Percentiles rank a stretch among this genome's conserved stretches.
These are phyloP conservation scores for Solenopsis fugax DNA, from an alignment of 1,140 invertebrate species.

Conservation along the genomic window DNA sequence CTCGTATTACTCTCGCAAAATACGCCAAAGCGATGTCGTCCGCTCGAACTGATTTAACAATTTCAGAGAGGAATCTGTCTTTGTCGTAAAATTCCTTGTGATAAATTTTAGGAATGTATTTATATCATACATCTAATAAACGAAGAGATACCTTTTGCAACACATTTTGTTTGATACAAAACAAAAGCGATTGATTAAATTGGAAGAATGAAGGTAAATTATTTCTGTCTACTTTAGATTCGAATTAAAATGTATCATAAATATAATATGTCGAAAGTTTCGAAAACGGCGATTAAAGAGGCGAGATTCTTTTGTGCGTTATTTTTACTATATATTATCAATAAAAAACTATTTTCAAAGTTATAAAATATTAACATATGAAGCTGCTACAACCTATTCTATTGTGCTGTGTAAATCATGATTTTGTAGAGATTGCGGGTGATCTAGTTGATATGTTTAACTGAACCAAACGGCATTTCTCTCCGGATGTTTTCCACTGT, in stretches of 20 bases:
- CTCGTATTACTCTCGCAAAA: slow-evolving; percentile 51
- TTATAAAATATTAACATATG: too few species aligned
- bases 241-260: background rate
- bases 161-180: background rate
- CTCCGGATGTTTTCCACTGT: too few species aligned
- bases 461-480: too few species aligned
- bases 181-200: background rate
- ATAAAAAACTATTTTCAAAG: too few species aligned
- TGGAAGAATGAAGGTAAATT: background rate
- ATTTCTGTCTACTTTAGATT: background rate
- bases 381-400: too few species aligned
- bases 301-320: too few species aligned
- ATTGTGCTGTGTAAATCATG: too few species aligned
- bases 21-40: slow-evolving; percentile 42
- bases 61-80: slow-evolving; percentile 33
- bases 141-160: background rate
- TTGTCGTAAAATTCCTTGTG: slow-evolving; percentile 24
- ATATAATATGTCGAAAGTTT: background rate
- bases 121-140: background rate
- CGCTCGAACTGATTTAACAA: slow-evolving; percentile 54
- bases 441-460: too few species aligned
- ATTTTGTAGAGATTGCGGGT: too few species aligned
- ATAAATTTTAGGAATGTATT: slow-evolving; percentile 18
- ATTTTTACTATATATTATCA: too few species aligned
- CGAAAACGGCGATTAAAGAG: background rate